Evolutionary conservation across 2,113 vertebrate genomes (phyloP).

Genomic region (Xenotilapia leptura): DNA sequence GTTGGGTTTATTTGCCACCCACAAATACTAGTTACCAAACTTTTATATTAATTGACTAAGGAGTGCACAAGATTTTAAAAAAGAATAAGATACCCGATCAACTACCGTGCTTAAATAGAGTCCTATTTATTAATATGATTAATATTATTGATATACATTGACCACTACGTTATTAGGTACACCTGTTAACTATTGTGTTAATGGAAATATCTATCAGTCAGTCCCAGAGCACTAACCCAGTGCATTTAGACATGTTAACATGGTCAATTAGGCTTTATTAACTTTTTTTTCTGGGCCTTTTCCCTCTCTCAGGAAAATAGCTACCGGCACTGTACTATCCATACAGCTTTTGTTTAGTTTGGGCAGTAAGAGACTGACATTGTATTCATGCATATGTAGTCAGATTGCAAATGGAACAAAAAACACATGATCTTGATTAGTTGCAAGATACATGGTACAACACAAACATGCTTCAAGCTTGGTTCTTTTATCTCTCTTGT

Average conservation of each 20-base stretch:
- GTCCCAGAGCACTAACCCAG: neutral
- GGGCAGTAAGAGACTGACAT: neutral
- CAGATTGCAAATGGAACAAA: neutral
- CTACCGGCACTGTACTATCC: neutral
- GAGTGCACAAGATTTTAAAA: neutral
- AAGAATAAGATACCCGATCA: neutral
- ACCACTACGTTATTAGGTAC: neutral
- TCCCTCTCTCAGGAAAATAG: neutral
- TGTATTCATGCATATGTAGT: neutral
- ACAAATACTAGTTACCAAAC: neutral
- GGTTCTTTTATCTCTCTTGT: neutral
- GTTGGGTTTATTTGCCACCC: neutral
- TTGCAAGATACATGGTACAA: slow-evolving; percentile 21
- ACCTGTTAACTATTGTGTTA: neutral
- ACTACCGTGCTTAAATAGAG: neutral
- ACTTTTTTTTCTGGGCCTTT: neutral
- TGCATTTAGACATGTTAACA: neutral
- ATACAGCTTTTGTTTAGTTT: neutral
- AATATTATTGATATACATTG: neutral
- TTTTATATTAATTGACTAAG: neutral
- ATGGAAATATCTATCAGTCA: neutral
- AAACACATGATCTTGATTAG: neutral
- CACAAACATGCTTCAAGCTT: neutral
- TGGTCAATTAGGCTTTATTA: neutral
- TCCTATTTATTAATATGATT: neutral